phyloP scores from a whole-genome alignment of 2,888 invertebrate genomes.

The Mamestra brassicae region DNA sequence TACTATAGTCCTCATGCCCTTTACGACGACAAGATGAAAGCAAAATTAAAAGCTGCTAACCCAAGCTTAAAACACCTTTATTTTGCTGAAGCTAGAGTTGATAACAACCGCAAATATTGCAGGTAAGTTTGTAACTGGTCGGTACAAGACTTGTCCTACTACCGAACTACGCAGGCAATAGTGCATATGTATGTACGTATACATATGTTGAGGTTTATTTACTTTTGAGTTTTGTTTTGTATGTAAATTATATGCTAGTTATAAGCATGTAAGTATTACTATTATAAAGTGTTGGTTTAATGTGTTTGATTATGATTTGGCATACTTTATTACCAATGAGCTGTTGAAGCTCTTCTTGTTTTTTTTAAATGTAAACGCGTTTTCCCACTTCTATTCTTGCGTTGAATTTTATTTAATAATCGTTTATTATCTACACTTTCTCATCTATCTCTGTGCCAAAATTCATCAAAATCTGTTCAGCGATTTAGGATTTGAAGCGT shows the following conservation, averaged over 20 bases:
- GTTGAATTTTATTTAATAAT: too few relatives aligned
- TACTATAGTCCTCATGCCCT: slow-evolving; percentile 79
- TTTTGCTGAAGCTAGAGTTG: slow-evolving; percentile 21
- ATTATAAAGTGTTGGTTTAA: slow-evolving; percentile 18
- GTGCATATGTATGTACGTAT: slow-evolving; percentile 66
- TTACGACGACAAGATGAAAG: slow-evolving; percentile 69
- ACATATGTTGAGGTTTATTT: slow-evolving; percentile 65
- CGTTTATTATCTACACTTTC: too few relatives aligned
- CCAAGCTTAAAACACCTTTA: slow-evolving; percentile 58
- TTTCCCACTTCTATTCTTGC: too few relatives aligned
- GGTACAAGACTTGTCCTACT: slow-evolving; percentile 76
- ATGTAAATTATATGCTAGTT: slow-evolving; percentile 54
- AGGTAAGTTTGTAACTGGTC: slow-evolving; percentile 73
- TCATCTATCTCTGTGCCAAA: too few relatives aligned
- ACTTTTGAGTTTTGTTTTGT: slow-evolving; percentile 63
- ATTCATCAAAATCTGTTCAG: too few relatives aligned
- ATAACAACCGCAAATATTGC: slow-evolving; percentile 50
- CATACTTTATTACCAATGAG: neutral
- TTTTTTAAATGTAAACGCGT: neutral
- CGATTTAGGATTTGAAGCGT: too few relatives aligned
- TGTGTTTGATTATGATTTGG: slow-evolving; percentile 13
- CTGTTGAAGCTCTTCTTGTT: neutral
- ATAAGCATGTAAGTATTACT: slow-evolving; percentile 10
- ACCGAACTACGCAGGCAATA: slow-evolving; percentile 78
- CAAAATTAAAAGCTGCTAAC: slow-evolving; percentile 42